Base-by-base conservation (phyloP, 2,888 invertebrate species). In the Clostera curtula region DNA sequence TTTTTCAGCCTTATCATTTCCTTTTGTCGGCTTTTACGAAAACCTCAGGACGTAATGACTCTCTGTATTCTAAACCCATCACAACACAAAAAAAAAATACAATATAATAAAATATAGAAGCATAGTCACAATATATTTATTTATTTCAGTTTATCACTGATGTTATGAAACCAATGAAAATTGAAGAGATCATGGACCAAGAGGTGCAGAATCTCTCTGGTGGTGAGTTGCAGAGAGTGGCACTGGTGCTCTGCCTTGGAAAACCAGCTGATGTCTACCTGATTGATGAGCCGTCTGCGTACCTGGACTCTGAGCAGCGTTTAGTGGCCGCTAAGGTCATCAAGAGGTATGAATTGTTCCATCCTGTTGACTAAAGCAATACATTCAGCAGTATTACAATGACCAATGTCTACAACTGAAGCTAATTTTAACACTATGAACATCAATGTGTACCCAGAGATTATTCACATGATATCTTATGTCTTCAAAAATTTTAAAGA, bases 221-320 rank as follows among this genome's bases (percentile, higher is more conserved):
- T 75, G 99, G 99, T 86, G 99, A 99, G 85, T 89, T 99, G 85
- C 99, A 99, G 79, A 88, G 99, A 59, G 97, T 99, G 11, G 99
- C 99, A 1, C 74, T 99, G 65, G 93, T 96, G 28, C 87, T 99
- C 9, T 99, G 99, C 61, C 87, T 99, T 10, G 99, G 99, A 24
- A 98, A 98, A 74, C 98, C 98, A 0, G 99, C 99, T 0, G 98
- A 98, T 76, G 98, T 99, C 3, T 99, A 99, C 75, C 89, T 99
- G 11, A 95, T 99, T 52, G 99, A 99, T 64, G 99, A 99, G 77
- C 98, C 98, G 0, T 98, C 98, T 7, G 99, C 99, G 22, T 99
- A 99, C 76, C 85, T 99, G 39, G 99, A 99, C 79, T 99, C 99
- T 3, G 99, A 99, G 66, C 99, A 99, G 82, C 99, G 99, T 96